Evolutionary conservation across 30 jellyfish, hydroid and myxozoan species (phyloP), one percentile per base, ranked within the genome.

Genomic region (Aurelia sp.): DNA sequence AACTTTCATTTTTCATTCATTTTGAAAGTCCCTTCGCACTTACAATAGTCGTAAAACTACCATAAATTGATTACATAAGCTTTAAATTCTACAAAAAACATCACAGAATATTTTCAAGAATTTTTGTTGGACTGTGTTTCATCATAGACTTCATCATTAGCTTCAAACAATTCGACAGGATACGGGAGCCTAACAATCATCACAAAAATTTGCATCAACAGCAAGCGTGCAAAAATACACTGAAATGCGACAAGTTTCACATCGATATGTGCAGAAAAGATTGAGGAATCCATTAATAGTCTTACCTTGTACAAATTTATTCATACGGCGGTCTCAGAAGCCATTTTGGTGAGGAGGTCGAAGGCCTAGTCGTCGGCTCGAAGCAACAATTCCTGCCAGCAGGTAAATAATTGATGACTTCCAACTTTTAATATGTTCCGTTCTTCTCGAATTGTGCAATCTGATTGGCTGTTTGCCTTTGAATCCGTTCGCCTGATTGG

Each of bases 311-410:
- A 30, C 68, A 53, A 13, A 11, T 76, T 52, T 2, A 19, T 59
- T 76, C 74, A 76, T 19, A 76, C 20, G n/a, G 33, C 73, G 63
- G 87, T 35, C 87, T 76, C 87, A 22, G 87, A 76, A 76, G 87
- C 13, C 87, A 76, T 76, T 76, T 76, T 74, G 51, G 15, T 22
- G 9, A 40, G 73, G 77, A 19, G 35, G 55, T 44, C 15, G 55
- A 8, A 8, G 55, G 55, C 55, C 55, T 44, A 7, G 55, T 5
- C 55, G 55, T 44, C 55, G 15, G 22, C 73, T 41, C 77, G 17
- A 31, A 30, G 87, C 35, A n/a, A 13, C 50, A 41, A 53, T 21
- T 44, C 55, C 55, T 44, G 55, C 55, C 87, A 76, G 77, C 87
- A 76, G 87, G 87, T 76, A n/a, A 17, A 18, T 16, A 27, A 31